phyloP scores from a whole-genome alignment of 2,797 vertebrate genomes.

The Lepilemur septentrionalis region DNA sequence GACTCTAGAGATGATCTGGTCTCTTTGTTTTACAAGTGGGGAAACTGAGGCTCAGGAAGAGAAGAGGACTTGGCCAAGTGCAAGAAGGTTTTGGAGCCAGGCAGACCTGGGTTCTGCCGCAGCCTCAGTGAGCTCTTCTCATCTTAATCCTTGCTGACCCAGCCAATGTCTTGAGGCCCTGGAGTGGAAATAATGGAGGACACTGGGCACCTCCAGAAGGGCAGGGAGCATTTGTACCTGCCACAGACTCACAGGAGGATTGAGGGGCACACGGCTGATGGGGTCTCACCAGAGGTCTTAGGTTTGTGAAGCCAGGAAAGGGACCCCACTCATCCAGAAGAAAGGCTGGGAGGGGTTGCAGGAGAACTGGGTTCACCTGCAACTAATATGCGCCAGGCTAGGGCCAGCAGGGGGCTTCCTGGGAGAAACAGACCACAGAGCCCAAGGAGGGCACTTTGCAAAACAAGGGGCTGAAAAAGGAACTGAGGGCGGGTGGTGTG shows the following conservation, averaged over 20 bases:
- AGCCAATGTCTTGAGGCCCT: neutral
- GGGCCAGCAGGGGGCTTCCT: neutral
- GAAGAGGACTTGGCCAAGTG: neutral
- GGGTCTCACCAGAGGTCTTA: neutral
- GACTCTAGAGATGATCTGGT: neutral
- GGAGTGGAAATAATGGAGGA: neutral
- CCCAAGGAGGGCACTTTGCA: neutral
- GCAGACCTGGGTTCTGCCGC: neutral
- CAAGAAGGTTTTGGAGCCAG: neutral
- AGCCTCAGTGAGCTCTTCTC: neutral
- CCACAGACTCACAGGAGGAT: neutral
- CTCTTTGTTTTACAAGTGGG: neutral
- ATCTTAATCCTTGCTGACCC: neutral
- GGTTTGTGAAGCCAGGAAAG: neutral
- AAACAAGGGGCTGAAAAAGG: neutral
- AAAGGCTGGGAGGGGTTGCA: neutral
- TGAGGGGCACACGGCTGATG: neutral
- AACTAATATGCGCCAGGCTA: neutral
- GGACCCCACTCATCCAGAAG: neutral
- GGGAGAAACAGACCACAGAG: neutral
- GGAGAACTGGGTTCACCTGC: neutral
- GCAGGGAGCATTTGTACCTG: too few relatives aligned
- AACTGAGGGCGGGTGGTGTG: neutral
- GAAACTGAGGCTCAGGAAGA: neutral
- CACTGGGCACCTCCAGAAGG: neutral